A percentile compares a stretch with the other conserved stretches of the same genome.
phyloP scores from a whole-genome alignment of 2,888 invertebrate species.

The Nineta flava region DNA sequence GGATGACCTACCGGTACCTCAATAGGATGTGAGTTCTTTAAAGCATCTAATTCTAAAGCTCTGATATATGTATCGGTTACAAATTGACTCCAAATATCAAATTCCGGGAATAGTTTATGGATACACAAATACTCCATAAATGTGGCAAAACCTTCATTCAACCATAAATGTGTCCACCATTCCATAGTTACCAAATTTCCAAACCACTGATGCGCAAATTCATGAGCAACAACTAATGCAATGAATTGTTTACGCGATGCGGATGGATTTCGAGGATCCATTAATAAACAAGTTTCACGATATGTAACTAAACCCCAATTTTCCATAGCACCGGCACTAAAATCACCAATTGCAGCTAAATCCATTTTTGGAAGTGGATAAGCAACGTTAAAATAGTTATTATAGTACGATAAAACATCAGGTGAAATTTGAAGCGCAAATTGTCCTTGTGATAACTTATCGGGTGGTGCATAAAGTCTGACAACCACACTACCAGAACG shows the following conservation, averaged over 20 bases:
- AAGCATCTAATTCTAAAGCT: constrained; percentile 71
- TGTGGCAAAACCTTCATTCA: constrained; percentile 92
- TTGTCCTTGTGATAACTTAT: constrained; percentile 79
- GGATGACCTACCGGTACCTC: constrained; percentile 92
- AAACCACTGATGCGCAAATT: constrained; percentile 96
- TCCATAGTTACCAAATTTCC: constrained; percentile 97
- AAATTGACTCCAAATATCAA: constrained; percentile 95
- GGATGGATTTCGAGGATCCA: constrained; percentile 82
- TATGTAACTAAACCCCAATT: constrained; percentile 95
- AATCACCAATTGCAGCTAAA: constrained; percentile 90
- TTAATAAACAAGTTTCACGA: constrained; percentile 77
- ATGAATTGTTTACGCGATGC: constrained; percentile 70
- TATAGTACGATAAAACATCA: constrained; percentile 83
- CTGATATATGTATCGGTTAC: constrained; percentile 75
- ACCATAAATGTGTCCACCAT: constrained; percentile 95
- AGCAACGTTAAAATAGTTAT: constrained; percentile 85
- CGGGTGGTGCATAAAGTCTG: constrained; percentile 73
- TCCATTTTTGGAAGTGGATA: constrained; percentile 95
- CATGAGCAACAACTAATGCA: constrained; percentile 80
- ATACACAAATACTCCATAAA: constrained; percentile 93
- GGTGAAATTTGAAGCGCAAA: constrained; percentile 90
- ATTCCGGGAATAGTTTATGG: constrained; percentile 83
- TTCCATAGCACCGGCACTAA: constrained; percentile 93
- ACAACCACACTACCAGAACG: constrained; percentile 63
- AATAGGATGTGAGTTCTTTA: constrained; percentile 90